These are phyloP conservation scores for Stegodyphus dumicola DNA, from an alignment of 1,140 invertebrate species.

Conservation along the genomic window DNA sequence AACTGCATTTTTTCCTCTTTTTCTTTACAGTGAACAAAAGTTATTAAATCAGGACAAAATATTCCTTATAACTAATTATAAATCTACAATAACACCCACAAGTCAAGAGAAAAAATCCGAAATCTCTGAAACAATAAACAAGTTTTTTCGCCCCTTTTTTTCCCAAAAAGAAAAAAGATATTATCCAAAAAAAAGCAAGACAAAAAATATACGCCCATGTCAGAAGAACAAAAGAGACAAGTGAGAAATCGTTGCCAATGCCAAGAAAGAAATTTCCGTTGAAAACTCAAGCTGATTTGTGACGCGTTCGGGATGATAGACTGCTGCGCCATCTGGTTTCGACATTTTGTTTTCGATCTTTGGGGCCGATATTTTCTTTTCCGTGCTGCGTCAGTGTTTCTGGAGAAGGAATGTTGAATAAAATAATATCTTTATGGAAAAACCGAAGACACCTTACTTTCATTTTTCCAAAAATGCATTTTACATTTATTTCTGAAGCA, in stretches of 20 bases:
- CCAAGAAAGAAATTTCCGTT: slow-evolving; percentile 42
- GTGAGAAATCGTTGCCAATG: slow-evolving; percentile 52
- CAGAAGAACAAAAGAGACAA: slow-evolving; percentile 42
- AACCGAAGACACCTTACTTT: slow-evolving; percentile 29
- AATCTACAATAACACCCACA: no score
- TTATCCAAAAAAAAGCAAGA: slow-evolving; percentile 3
- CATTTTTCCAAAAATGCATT: background rate
- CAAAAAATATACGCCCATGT: slow-evolving; percentile 6
- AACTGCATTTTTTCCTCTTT: no score
- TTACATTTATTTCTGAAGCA: background rate
- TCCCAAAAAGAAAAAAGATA: background rate
- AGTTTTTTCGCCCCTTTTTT: no score
- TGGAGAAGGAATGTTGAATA: slow-evolving; percentile 32
- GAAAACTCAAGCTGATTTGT: slow-evolving; percentile 51
- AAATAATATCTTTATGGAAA: slow-evolving; percentile 48
- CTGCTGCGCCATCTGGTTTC: slow-evolving; percentile 44
- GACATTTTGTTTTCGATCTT: slow-evolving; percentile 51
- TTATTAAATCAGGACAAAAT: no score
- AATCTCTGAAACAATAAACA: no score
- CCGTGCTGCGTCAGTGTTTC: slow-evolving; percentile 6
- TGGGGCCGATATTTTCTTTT: slow-evolving; percentile 35
- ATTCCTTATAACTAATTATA: no score
- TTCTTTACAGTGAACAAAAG: no score
- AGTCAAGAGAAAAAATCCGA: no score
- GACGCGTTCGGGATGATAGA: slow-evolving; percentile 50